Evolutionary conservation across 2,113 vertebrate genomes (phyloP).

Genomic region (Hippocampus comes): DNA sequence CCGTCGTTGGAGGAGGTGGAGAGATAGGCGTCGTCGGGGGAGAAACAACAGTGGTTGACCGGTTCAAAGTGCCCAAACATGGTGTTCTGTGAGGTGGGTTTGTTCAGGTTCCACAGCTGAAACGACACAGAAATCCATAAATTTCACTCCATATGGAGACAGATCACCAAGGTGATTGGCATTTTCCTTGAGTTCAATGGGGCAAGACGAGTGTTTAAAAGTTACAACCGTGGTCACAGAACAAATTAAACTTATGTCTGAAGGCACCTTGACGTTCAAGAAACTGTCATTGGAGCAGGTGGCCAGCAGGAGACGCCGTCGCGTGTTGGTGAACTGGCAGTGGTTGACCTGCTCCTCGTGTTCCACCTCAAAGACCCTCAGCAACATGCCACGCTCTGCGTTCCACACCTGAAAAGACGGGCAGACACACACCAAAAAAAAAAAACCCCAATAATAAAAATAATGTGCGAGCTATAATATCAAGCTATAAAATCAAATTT

Average conservation of each 20-base stretch:
- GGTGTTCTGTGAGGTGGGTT: slow-evolving; percentile 83
- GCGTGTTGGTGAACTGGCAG: slow-evolving; percentile 85
- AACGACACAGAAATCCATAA: background rate
- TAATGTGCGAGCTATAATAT: no score
- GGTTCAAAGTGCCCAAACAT: slow-evolving; percentile 84
- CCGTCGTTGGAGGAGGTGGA: slow-evolving; percentile 92
- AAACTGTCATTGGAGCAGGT: slow-evolving; percentile 84
- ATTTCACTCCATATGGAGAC: background rate
- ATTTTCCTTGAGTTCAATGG: background rate
- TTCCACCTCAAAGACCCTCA: slow-evolving; percentile 78
- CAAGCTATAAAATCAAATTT: background rate
- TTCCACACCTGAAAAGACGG: slow-evolving; percentile 82
- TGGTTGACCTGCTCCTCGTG: slow-evolving; percentile 89
- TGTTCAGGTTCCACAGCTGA: slow-evolving; percentile 88
- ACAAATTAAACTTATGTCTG: no score
- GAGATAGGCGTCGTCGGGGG: slow-evolving; percentile 82
- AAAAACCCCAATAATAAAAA: no score
- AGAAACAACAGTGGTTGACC: slow-evolving; percentile 93
- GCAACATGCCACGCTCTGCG: slow-evolving; percentile 72
- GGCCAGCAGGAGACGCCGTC: slow-evolving; percentile 77
- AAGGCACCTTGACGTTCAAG: slow-evolving; percentile 74
- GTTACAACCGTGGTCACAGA: background rate
- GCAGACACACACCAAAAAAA: background rate
- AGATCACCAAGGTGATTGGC: background rate
- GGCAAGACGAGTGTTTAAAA: no score